Conservation (phyloP, 2,888 invertebrate species). For the Meteorus colon region DNA sequence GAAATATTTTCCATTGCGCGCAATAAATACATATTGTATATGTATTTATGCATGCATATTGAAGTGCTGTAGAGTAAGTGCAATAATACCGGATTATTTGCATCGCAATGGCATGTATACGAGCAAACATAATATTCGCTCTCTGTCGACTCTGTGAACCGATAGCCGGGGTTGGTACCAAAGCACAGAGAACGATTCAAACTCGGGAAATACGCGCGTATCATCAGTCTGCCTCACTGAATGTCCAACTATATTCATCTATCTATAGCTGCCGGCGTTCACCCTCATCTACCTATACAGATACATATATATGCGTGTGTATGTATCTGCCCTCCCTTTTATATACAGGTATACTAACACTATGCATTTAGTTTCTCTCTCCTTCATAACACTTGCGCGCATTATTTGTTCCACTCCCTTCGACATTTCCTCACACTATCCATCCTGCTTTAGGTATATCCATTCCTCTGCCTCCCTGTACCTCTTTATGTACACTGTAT, state of each 20-base stretch:
- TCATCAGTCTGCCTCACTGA: constrained; percentile 50
- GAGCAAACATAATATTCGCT: constrained; percentile 73
- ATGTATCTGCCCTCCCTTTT: constrained; percentile 30
- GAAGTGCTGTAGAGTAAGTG: constrained; percentile 68
- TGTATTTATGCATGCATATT: background rate
- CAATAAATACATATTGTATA: constrained; percentile 45
- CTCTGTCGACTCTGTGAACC: constrained; percentile 67
- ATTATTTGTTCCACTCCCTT: constrained; percentile 43
- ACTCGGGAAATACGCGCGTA: constrained; percentile 32
- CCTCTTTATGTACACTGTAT: background rate
- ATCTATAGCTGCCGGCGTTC: constrained; percentile 36
- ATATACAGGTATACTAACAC: too few relatives aligned
- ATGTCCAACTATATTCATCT: constrained; percentile 53
- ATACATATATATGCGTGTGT: background rate
- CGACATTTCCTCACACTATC: background rate
- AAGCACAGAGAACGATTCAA: constrained; percentile 24
- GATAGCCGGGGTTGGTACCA: constrained; percentile 49
- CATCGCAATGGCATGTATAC: constrained; percentile 72
- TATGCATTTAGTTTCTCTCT: constrained; percentile 15
- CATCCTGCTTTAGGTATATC: background rate
- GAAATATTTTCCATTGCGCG: constrained; percentile 39
- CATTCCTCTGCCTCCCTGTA: too few relatives aligned
- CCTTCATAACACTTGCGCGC: constrained; percentile 41
- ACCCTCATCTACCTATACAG: constrained; percentile 30
- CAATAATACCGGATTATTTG: constrained; percentile 74